These are phyloP conservation scores for Melanotaenia trifasciata DNA, from an alignment of 2,797 vertebrate species.

Conservation along the genomic window DNA sequence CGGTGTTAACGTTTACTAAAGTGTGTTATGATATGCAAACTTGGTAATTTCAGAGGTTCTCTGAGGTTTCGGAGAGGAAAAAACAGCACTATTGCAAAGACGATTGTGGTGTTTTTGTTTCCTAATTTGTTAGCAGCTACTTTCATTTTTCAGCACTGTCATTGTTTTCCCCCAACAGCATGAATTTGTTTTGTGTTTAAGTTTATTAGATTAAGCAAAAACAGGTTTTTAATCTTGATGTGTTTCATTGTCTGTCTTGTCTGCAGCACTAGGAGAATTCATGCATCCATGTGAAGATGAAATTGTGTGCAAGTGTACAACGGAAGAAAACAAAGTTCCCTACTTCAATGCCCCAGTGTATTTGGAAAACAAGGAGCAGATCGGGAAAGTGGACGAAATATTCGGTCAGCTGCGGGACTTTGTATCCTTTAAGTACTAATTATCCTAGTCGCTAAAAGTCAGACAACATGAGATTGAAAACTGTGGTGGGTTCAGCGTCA, in stretches of 20 bases:
- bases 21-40: too few species aligned
- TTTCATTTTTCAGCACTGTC: neutral
- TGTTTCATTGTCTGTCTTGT: slow-evolving; percentile 7
- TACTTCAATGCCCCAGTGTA: slow-evolving; percentile 98
- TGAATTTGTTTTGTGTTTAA: neutral
- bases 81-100: too few species aligned
- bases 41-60: too few species aligned
- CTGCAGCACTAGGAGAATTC: slow-evolving; percentile 93
- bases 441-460: neutral
- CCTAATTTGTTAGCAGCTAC: neutral
- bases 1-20: too few species aligned
- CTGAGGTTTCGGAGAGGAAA: too few species aligned
- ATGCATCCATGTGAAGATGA: slow-evolving; percentile 98
- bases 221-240: neutral
- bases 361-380: slow-evolving; percentile 98
- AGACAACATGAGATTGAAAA: too few species aligned
- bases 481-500: neutral
- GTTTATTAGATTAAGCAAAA: neutral
- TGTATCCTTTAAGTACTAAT: slow-evolving; percentile 89
- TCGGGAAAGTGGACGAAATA: slow-evolving; percentile 98
- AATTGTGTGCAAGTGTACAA: slow-evolving; percentile 93
- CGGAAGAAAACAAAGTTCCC: slow-evolving; percentile 95
- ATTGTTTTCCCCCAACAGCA: neutral
- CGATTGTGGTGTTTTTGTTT: too few species aligned
- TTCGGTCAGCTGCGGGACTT: slow-evolving; percentile 96